Evolutionary conservation across 2,888 invertebrate species (phyloP), one percentile per base, ranked within the genome.

Genomic region (Drosophila nr. perissopoda): DNA sequence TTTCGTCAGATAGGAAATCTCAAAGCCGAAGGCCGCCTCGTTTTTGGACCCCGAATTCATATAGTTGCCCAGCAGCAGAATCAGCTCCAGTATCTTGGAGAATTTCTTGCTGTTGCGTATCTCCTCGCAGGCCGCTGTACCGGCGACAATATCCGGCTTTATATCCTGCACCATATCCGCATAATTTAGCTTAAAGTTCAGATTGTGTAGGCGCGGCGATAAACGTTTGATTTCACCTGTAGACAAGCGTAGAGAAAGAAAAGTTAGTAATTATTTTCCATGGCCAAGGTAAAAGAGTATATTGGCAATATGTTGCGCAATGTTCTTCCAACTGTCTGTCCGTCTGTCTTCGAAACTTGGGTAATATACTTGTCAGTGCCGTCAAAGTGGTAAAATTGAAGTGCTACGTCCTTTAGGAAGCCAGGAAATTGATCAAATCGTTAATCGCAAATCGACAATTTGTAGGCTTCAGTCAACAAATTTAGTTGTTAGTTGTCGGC

Each of bases 41-140:
- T 99, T 98, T 89, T 96, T 96, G 10, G 98, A 97, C 0, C 99
- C 99, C 0, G 98, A 96, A 93, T 99, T 99, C 97, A 99, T 98
- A 90, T 97, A 98, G 93, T 99, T 99, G 5, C 99, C 99, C 29
- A 99, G 94, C 16, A 99, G 93, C 0, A 99, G 94, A 71, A 99
- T 95, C 0, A 99, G 94, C 92, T 99, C 98, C 18, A 99, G 93
- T 58, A 99, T 96, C 92, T 96, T 96, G 1, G 97, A 96, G 92
- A 99, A 98, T 90, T 98, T 99, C 78, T 95, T 95, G 89, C 98
- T 98, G 34, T 95, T 95, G 83, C 96, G 97, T 3, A 98, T 96
- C 93, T 99, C 98, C 89, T 99, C 98, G 87, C 99, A 99, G 0
- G 99, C 99, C 0, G 98, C 98, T 2, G 98, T 98, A 0, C 97